Conservation (phyloP, 2,797 vertebrate species). For the Labeo calbasu region DNA sequence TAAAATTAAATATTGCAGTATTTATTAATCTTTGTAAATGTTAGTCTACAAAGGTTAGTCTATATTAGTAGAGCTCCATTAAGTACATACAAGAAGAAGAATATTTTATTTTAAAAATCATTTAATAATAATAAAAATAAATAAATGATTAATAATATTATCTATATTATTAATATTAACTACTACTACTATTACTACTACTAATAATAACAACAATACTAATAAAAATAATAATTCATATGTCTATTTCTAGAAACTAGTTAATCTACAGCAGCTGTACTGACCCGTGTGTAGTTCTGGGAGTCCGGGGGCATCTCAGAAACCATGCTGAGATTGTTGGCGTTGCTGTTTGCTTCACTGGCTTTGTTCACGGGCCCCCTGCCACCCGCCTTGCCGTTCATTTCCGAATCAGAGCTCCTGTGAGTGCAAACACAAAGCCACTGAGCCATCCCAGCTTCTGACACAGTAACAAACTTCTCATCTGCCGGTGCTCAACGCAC, state of each 20-base stretch:
- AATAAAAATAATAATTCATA: not conserved
- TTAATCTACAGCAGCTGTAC: constrained; percentile 55
- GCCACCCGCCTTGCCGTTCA: constrained; percentile 84
- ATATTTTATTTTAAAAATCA: not conserved
- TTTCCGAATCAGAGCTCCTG: constrained; percentile 80
- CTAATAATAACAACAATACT: not conserved
- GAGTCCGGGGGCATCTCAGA: constrained; percentile 80
- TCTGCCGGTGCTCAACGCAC: not conserved
- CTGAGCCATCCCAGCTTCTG: constrained; percentile 42
- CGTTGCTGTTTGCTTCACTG: constrained; percentile 75
- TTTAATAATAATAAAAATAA: not conserved
- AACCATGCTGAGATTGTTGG: constrained; percentile 84
- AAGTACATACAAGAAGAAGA: not conserved
- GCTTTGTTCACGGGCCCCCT: constrained; percentile 71
- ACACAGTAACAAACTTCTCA: constrained; percentile 9
- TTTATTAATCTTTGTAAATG: too few relatives aligned
- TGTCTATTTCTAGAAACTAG: not conserved
- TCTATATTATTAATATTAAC: not conserved
- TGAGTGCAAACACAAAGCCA: constrained; percentile 49
- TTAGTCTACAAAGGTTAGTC: too few relatives aligned
- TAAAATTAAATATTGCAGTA: too few relatives aligned
- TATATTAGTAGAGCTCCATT: not conserved
- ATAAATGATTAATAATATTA: not conserved
- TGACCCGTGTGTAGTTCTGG: constrained; percentile 82
- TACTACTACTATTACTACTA: not conserved